Evolutionary conservation across 1,140 invertebrate species (phyloP), one percentile per base, ranked within the genome.

Genomic region (Xylocopa sonorina): DNA sequence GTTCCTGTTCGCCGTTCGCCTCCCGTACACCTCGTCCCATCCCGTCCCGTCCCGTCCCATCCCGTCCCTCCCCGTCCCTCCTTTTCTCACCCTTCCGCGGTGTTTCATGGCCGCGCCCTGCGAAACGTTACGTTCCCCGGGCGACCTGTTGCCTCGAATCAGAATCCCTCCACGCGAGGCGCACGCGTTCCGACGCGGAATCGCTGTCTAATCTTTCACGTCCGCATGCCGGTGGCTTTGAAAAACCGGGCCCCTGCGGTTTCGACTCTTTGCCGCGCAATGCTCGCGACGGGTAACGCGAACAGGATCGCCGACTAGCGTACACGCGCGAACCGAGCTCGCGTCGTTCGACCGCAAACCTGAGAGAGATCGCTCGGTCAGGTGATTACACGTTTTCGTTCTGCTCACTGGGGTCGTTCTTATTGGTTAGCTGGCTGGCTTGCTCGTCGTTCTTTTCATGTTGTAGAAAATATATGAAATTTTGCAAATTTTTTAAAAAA

Each of bases 81-180:
- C 38, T 77, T 69, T 63, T 69, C 73, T 69, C 53, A 62, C 64
- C 73, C 78, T 34, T 48, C n/a, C 63, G 66, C 53, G 63, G 55
- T n/a, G n/a, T 6, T 68, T 51, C 72, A 73, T 73, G 50, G 63
- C 60, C 71, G 67, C 78, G 63, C 58, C 78, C 77, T 43, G 50
- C 10, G 66, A 71, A 78, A 60, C 67, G 50, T 53, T 66, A n/a
- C n/a, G n/a, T n/a, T n/a, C n/a, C n/a, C 41, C 43, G 55, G 50
- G 71, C 78, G 58, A 77, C 60, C 72, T 63, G 81, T 69, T 84
- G 53, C 53, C 71, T 84, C 50, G 60, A 76, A 68, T 43, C 78
- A n/a, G 32, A 71, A 75, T 79, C 46, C 75, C 51, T n/a, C 48
- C 38, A 24, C 29, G 55, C 64, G 55, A 62, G 60, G 21, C 53